These are phyloP conservation scores for Cephus sareptanus DNA, from an alignment of 2,888 invertebrate genomes.

Conservation along the genomic window DNA sequence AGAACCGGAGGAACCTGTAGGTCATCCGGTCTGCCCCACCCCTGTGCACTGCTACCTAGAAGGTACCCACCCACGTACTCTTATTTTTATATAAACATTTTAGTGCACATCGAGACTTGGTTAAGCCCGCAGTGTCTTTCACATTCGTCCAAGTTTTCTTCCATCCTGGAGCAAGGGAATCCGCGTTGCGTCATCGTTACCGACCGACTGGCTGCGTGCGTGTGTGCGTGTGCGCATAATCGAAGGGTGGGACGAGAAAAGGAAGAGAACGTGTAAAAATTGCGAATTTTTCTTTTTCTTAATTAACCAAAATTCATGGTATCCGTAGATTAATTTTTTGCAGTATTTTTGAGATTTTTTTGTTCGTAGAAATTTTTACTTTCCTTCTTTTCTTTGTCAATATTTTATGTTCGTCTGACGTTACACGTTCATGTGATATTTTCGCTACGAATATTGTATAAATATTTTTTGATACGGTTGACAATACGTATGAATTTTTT, in stretches of 20 bases:
- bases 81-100: conserved; percentile 56
- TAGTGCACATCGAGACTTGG: conserved; percentile 48
- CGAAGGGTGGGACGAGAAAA: too few relatives aligned
- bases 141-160: neutral
- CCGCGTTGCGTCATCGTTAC: neutral
- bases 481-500: neutral
- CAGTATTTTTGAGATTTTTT: too few relatives aligned
- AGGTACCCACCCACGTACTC: neutral
- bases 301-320: too few relatives aligned
- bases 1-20: neutral
- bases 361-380: neutral
- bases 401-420: too few relatives aligned
- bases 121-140: conserved; percentile 35
- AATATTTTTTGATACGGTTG: neutral
- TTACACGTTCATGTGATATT: neutral
- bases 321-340: too few relatives aligned
- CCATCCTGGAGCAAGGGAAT: neutral
- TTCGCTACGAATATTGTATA: neutral
- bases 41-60: neutral
- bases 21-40: neutral
- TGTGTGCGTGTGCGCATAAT: too few relatives aligned
- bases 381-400: neutral
- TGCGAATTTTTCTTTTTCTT: too few relatives aligned
- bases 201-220: neutral
- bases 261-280: too few relatives aligned